Evolutionary conservation across 2,113 vertebrate genomes (phyloP), one percentile per base, ranked within the genome.

Genomic region (Aegithalos caudatus): DNA sequence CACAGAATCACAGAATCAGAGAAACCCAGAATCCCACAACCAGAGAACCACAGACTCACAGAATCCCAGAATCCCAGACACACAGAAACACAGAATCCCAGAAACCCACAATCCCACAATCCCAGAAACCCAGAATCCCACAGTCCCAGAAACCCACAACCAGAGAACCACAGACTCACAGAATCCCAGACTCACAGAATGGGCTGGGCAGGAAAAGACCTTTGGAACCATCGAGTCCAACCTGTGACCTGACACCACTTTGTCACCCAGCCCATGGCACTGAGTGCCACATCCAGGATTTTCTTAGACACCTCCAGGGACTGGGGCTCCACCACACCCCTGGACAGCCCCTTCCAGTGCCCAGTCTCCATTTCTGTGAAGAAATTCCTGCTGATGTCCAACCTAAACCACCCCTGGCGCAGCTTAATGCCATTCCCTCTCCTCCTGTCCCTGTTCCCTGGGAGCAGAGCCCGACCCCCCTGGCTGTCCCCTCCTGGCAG

Each of bases 301-400:
- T 62, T 4, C 57, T 45, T 31, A 9, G 27, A 22, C 33, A 33
- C 33, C 33, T 53, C 13, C 22, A 37, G 48, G 33, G 9, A 37
- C 37, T 21, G 7, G 11, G 3, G 38, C 33, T 38, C 47, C 27
- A 18, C 27, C 19, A 17, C 4, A 0, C 1, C 11, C 38, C 38
- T 45, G 47, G 25, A 24, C 38, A 45, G 18, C 13, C 3, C 10
- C 10, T 37, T 5, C 21, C 67, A 45, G 6, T 6, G 4, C 38
- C n/a, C 7, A 4, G 2, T 2, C 33, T 7, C 33, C 11, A 7
- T 27, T 62, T 53, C 22, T 5, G 3, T 17, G 38, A 2, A 3
- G 47, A 62, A 72, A 83, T 53, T 44, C 56, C 27, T 44, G 2
- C 47, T 61, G 45, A 1, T 37, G 33, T 37, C n/a, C n/a, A n/a